A percentile compares a stretch with the other conserved stretches of the same genome.
Conservation (phyloP, 2,797 vertebrate genomes). For the Bradypodion pumilum region DNA sequence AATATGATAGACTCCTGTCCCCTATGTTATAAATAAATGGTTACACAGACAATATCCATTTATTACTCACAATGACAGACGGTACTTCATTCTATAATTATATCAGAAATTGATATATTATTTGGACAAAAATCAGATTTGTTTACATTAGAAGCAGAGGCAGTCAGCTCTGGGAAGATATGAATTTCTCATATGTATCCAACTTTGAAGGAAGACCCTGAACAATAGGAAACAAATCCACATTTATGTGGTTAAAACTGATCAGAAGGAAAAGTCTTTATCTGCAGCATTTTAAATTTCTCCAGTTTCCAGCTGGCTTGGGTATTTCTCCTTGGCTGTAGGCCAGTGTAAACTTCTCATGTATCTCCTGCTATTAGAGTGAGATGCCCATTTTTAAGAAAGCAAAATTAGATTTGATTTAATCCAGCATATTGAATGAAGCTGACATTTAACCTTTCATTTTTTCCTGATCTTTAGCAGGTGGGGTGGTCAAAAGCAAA, state of each 20-base stretch:
- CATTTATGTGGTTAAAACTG: background rate
- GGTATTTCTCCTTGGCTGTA: constrained; percentile 55
- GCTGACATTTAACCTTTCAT: constrained; percentile 53
- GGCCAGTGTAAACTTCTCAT: constrained; percentile 63
- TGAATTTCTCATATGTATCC: background rate
- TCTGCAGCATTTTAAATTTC: constrained; percentile 52
- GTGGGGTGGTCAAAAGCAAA: constrained; percentile 51
- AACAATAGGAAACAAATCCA: background rate
- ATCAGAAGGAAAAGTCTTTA: background rate
- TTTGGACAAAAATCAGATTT: background rate
- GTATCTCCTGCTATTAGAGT: constrained; percentile 59
- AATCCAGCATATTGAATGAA: constrained; percentile 25
- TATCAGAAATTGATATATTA: background rate
- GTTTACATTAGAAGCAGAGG: background rate
- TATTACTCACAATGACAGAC: background rate
- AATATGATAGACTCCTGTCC: too few relatives aligned
- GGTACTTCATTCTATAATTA: background rate
- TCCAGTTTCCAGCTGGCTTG: constrained; percentile 63
- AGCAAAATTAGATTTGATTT: constrained; percentile 22
- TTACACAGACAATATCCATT: background rate
- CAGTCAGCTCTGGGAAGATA: background rate
- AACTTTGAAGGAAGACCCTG: background rate
- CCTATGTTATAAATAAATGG: background rate
- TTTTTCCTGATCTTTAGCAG: constrained; percentile 56
- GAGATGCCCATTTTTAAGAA: constrained; percentile 52